Conservation (phyloP, 1,140 invertebrate species). For the Ptiloglossa arizonensis region DNA sequence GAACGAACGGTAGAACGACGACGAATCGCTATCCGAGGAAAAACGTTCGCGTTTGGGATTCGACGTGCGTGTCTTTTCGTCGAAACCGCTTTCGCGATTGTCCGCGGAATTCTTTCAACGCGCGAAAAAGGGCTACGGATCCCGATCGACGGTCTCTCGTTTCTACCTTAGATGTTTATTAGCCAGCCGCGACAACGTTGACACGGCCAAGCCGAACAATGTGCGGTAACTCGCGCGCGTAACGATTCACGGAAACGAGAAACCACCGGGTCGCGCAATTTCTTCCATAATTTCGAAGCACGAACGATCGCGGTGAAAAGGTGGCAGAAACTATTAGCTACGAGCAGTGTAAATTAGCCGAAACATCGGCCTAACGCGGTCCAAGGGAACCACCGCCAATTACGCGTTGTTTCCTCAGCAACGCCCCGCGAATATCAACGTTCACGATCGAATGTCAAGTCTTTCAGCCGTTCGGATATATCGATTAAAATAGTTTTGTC, state of each 20-base stretch:
- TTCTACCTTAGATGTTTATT: slow-evolving; percentile 70
- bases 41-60: neutral
- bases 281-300: slow-evolving; percentile 41
- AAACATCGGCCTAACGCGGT: too few species aligned
- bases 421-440: neutral
- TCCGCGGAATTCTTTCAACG: slow-evolving; percentile 1
- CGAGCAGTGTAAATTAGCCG: neutral
- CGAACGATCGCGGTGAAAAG: neutral
- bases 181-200: slow-evolving; percentile 67
- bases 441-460: neutral
- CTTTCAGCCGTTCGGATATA: slow-evolving; percentile 26
- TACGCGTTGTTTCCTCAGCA: slow-evolving; percentile 11
- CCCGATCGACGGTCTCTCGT: slow-evolving; percentile 58
- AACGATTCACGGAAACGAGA: slow-evolving; percentile 80
- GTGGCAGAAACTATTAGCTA: slow-evolving; percentile 2
- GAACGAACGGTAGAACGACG: slow-evolving; percentile 1
- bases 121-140: slow-evolving; percentile 33
- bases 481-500: neutral
- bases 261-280: slow-evolving; percentile 61
- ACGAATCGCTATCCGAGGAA: neutral
- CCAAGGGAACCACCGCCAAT: neutral
- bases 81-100: neutral
- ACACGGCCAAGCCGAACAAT: slow-evolving; percentile 68
- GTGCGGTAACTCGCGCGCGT: slow-evolving; percentile 73
- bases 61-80: too few species aligned